Base-by-base conservation (phyloP, 2,888 invertebrate genomes). In the Cheilosia pagana region DNA sequence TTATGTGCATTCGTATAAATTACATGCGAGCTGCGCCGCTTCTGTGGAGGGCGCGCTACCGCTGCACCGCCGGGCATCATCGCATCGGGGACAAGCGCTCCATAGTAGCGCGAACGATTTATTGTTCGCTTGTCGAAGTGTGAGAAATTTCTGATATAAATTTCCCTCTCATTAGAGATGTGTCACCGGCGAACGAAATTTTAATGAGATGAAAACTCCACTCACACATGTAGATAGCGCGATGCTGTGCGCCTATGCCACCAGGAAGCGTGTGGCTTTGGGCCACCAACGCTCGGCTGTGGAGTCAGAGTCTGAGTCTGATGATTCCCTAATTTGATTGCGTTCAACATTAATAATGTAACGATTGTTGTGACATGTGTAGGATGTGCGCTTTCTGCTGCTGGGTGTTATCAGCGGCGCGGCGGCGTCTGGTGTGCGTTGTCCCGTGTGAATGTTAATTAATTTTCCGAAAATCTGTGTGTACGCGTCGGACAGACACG, bases 101-200 rank as follows among this genome's bases (percentile, higher is more conserved):
- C 12, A 39, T 50, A 48, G 39, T 23, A 43, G 48, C 71, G 76
- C 65, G 76, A 81, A 82, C 86, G 87, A 89, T 90, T 87, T 90
- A 89, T 89, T 89, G 88, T 87, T 81, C 28, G 87, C 88, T 87
- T 88, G 90, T 88, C 90, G 90, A 90, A 91, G 90, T 91, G 91
- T 91, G 90, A 90, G 91, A 90, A 90, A 89, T 89, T 89, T 89
- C 88, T 89, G 85, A 81, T 85, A 85, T 85, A 85, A 85, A 85
- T 85, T 85, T 81, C 79, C 85, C 85, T 85, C 85, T 85, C 85
- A 85, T 85, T 85, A 85, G 85, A 81, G 81, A 76, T 85, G 85
- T 85, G 85, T 85, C 85, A 81, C 81, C 76, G 85, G 81, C 71
- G 67, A 85, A 85, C 85, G 85, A 85, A 85, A 85, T 85, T 85